Evolutionary conservation across 2,797 vertebrate species (phyloP), one percentile per base, ranked within the genome.

Genomic region (Urosaurus nigricauda): DNA sequence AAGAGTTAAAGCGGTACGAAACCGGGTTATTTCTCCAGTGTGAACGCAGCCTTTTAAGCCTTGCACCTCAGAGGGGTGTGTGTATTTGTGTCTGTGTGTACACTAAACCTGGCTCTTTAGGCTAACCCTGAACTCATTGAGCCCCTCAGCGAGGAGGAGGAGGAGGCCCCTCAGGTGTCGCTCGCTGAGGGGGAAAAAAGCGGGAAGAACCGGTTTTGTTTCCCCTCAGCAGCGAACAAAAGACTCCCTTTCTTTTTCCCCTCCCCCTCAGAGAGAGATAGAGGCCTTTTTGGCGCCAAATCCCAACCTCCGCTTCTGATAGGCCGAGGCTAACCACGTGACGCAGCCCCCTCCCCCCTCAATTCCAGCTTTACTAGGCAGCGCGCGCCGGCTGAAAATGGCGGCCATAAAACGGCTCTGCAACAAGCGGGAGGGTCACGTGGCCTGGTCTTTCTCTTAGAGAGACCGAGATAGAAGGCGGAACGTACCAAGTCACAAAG

Each of bases 201-300:
- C 47, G 47, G 26, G 26, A 17, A 16, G 56, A 17, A 17, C 12
- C 8, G 5, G 47, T 0, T 24, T 77, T 65, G n/a, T n/a, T n/a
- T n/a, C n/a, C 87, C 65, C 65, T 79, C 65, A 56, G 70, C 65
- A 56, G 70, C 79, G 86, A 79, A 95, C 95, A 95, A 95, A 94
- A 85, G 92, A 26, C 74, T 40, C 8, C 21, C 90, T 83, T 95
- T 93, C 93, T 92, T 90, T 90, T 90, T 3, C 21, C 78, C 88
- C 65, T 19, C 85, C 90, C 70, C 93, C 93, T 86, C 93, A 90
- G 73, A 84, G 77, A n/a, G n/a, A n/a, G n/a, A n/a, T n/a, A n/a
- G n/a, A 21, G 29, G 29, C 6, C 87, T 93, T 43, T 88, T 96
- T 96, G 96, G 97, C 96, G 97, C 96, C 97, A 97, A 97, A 95